Evolutionary conservation across 2,113 vertebrate species (phyloP).

Genomic region (Piaya cayana): DNA sequence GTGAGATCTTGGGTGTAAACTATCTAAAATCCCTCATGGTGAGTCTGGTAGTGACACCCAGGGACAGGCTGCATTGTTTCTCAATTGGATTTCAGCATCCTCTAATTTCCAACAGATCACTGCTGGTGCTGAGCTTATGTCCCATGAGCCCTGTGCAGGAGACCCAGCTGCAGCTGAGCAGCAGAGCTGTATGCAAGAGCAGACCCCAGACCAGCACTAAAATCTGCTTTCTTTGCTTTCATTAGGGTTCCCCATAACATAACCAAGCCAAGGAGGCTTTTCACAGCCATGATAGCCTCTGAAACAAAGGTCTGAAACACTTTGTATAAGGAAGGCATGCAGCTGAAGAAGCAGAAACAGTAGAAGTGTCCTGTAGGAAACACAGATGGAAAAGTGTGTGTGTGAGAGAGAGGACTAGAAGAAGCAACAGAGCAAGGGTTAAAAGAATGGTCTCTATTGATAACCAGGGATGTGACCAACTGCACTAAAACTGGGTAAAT

Average conservation of each 20-base stretch:
- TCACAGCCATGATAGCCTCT: neutral
- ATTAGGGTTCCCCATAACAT: neutral
- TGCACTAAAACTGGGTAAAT: neutral
- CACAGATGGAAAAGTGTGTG: neutral
- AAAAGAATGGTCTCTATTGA: neutral
- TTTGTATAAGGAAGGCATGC: neutral
- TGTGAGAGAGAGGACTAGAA: neutral
- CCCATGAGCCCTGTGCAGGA: accelerated
- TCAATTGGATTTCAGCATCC: neutral
- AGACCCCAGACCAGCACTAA: neutral
- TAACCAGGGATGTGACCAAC: neutral
- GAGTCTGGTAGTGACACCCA: neutral
- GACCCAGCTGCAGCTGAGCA: neutral
- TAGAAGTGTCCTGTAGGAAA: neutral
- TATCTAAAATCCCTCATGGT: neutral
- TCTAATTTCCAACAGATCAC: neutral
- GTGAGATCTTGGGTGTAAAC: neutral
- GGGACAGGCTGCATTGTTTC: neutral
- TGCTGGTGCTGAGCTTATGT: accelerated
- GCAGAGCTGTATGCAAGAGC: neutral
- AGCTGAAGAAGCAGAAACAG: neutral
- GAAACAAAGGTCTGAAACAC: neutral
- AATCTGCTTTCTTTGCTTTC: neutral
- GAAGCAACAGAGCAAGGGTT: neutral
- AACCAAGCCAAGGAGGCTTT: neutral